Conservation (phyloP, 2,113 vertebrate genomes). For the Dasyornis broadbenti region DNA sequence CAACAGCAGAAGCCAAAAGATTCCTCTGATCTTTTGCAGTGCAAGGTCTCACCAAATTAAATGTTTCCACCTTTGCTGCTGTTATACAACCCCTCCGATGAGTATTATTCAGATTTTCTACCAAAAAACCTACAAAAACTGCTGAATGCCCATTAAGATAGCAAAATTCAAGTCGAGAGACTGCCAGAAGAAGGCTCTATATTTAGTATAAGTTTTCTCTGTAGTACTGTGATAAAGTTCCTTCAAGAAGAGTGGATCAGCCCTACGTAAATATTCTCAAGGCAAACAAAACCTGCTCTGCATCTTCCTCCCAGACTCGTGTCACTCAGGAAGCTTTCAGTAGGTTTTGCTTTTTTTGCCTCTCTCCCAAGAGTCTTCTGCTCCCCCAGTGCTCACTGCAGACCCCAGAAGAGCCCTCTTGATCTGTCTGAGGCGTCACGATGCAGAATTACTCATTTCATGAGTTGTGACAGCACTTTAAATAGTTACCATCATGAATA, state of each 20-base stretch:
- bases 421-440: background rate
- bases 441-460: background rate
- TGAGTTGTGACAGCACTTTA: background rate
- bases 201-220: background rate
- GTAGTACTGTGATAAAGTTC: background rate
- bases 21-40: background rate
- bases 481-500: background rate
- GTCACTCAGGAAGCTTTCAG: background rate
- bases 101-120: constrained; percentile 9
- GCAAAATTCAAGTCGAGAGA: background rate
- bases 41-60: background rate
- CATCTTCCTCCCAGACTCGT: background rate
- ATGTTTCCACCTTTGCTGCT: background rate
- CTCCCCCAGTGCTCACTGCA: background rate
- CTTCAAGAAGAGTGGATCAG: background rate
- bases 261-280: constrained; percentile 13
- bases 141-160: background rate
- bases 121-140: background rate
- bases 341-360: background rate
- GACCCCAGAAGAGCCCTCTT: background rate
- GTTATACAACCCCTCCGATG: background rate
- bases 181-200: background rate
- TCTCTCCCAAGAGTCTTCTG: background rate
- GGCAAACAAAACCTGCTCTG: background rate
- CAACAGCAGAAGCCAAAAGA: background rate